Evolutionary conservation across 2,113 vertebrate genomes (phyloP).

Genomic region (Hemichromis elongatus): DNA sequence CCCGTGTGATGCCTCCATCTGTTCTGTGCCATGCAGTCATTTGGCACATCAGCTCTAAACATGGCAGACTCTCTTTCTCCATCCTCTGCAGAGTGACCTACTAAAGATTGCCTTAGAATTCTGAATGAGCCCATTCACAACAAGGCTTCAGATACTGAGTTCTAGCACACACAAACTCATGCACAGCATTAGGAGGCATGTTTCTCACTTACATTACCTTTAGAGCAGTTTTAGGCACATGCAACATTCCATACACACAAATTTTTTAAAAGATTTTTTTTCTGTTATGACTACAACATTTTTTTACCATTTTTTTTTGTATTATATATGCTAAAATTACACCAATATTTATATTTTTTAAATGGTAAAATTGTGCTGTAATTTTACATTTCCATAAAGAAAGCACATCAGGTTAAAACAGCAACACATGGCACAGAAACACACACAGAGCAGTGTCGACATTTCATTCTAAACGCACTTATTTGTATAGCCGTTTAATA

Average conservation of each 20-base stretch:
- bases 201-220: background rate
- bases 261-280: background rate
- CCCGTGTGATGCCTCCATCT: slow-evolving; percentile 52
- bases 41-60: slow-evolving; percentile 36
- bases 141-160: background rate
- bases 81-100: slow-evolving; percentile 54
- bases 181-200: background rate
- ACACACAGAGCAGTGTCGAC: background rate
- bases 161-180: background rate
- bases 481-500: background rate
- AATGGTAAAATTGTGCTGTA: background rate
- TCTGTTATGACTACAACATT: background rate
- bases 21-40: slow-evolving; percentile 47
- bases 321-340: background rate
- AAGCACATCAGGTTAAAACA: background rate
- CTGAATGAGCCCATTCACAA: slow-evolving; percentile 60
- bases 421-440: background rate
- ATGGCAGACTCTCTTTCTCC: slow-evolving; percentile 25
- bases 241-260: background rate
- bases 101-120: slow-evolving; percentile 41
- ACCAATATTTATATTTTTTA: background rate
- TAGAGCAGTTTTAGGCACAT: background rate
- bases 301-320: background rate
- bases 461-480: background rate
- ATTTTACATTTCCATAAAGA: background rate